phyloP scores from a whole-genome alignment of 2,888 invertebrate genomes.

The Thelaira solivaga region DNA sequence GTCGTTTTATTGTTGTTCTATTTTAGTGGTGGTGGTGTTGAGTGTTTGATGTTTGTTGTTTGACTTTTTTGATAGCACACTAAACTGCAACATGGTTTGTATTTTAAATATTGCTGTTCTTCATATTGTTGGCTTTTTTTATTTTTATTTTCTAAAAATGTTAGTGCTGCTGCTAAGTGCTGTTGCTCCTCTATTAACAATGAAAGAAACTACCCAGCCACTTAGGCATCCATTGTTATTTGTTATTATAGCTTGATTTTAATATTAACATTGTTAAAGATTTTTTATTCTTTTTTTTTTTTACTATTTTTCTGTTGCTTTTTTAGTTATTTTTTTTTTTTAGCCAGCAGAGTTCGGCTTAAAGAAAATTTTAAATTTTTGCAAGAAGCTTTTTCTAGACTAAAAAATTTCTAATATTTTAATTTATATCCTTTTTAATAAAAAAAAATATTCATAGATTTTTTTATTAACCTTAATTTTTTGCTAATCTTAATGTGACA shows the following conservation, averaged over 20 bases:
- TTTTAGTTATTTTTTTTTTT: not conserved
- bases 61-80: constrained; percentile 58
- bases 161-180: not conserved
- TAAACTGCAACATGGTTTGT: constrained; percentile 27
- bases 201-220: constrained; percentile 58
- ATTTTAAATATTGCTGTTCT: constrained; percentile 13
- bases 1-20: constrained; percentile 38
- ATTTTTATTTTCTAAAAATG: not conserved
- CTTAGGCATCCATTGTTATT: constrained; percentile 59
- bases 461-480: too few relatives aligned
- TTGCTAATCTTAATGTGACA: too few relatives aligned
- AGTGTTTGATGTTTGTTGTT: constrained; percentile 54
- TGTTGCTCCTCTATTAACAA: constrained; percentile 47
- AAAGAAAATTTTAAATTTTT: not conserved
- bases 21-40: constrained; percentile 47
- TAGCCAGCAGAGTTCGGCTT: constrained; percentile 36
- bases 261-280: constrained; percentile 50
- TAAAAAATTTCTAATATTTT: not conserved
- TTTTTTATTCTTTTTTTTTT: constrained; percentile 24
- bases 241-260: constrained; percentile 55
- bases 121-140: not conserved
- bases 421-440: too few relatives aligned
- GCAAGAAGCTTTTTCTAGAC: not conserved
- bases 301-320: not conserved
- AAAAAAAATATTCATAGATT: too few relatives aligned